Base-by-base conservation (phyloP, 2,113 vertebrate genomes). In the Archilochus colubris region DNA sequence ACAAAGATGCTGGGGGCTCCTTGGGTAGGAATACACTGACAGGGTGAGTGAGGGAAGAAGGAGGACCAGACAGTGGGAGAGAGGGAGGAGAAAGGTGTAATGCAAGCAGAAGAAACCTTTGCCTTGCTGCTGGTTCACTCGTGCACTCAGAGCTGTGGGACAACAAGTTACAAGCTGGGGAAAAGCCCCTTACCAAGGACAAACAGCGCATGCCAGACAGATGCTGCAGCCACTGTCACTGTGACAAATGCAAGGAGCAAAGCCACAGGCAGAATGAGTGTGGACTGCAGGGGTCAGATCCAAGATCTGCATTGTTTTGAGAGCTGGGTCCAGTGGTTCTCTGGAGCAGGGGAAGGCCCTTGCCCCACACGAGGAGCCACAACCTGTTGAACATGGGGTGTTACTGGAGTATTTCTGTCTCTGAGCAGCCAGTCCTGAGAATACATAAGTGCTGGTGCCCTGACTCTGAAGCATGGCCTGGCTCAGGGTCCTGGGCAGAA, bases 401-500 rank as follows among this genome's bases (percentile, higher is more conserved):
- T 44, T 30, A 10, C 4, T 25, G 15, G 12, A 20, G 2, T 33
- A 31, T 76, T 64, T 75, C 6, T 38, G 44, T 43, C 6, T 6
- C n/a, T 43, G 50, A 55, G 46, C 25, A 64, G 23, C 14, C 13
- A 15, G 1, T 7, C 12, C 14, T 46, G 50, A 19, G 23, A 31
- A 31, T 20, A 14, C 0, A 0, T 18, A 43, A 72, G 38, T 0
- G 0, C 14, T 43, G 20, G 30, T 53, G 25, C 30, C 17, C 13
- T 0, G 4, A 25, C 11, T 7, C 14, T 15, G 19, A 66, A 50
- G 40, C 0, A 1, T 3, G 17, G 22, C 9, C 14, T 51, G 27
- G 38, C 25, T 7, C 16, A 28, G 31, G 14, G 36, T 21, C 11
- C 4, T 22, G 36, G 20, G 7, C 4, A 28, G 31, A 83, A 40